Conservation (phyloP, 2,888 invertebrate species). For the Auanema sp. region DNA sequence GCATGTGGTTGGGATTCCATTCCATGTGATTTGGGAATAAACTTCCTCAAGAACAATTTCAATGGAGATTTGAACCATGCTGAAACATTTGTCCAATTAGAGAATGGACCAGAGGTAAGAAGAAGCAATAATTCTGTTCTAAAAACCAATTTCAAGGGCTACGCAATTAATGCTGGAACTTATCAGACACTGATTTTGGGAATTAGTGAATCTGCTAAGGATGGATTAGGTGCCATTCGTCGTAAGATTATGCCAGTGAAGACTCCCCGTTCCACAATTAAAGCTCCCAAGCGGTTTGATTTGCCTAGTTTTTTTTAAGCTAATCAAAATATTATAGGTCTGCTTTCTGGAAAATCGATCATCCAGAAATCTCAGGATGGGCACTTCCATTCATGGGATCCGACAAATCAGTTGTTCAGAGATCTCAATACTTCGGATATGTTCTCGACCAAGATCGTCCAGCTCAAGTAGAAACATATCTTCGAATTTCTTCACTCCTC, state of each 20-base stretch:
- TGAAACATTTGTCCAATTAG: slow-evolving; percentile 60
- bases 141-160: slow-evolving; percentile 65
- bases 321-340: slow-evolving; percentile 2
- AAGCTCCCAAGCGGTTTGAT: slow-evolving; percentile 33
- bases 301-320: not conserved
- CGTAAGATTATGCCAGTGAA: slow-evolving; percentile 57
- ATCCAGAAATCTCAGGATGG: slow-evolving; percentile 67
- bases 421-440: slow-evolving; percentile 80
- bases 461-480: slow-evolving; percentile 71
- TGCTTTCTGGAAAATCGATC: slow-evolving; percentile 57
- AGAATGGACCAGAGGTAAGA: slow-evolving; percentile 55
- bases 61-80: slow-evolving; percentile 68
- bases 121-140: not conserved
- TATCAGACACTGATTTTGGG: slow-evolving; percentile 86
- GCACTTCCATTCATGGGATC: slow-evolving; percentile 75
- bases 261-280: slow-evolving; percentile 29
- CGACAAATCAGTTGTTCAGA: slow-evolving; percentile 67
- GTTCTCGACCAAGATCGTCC: slow-evolving; percentile 56
- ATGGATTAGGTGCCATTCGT: slow-evolving; percentile 52
- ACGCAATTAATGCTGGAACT: slow-evolving; percentile 79
- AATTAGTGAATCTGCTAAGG: slow-evolving; percentile 65
- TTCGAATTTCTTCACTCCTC: slow-evolving; percentile 71
- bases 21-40: slow-evolving; percentile 82
- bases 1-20: slow-evolving; percentile 75
- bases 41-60: slow-evolving; percentile 79